Conservation (phyloP, 2,888 invertebrate genomes). For the Mechanitis mazaeus region DNA sequence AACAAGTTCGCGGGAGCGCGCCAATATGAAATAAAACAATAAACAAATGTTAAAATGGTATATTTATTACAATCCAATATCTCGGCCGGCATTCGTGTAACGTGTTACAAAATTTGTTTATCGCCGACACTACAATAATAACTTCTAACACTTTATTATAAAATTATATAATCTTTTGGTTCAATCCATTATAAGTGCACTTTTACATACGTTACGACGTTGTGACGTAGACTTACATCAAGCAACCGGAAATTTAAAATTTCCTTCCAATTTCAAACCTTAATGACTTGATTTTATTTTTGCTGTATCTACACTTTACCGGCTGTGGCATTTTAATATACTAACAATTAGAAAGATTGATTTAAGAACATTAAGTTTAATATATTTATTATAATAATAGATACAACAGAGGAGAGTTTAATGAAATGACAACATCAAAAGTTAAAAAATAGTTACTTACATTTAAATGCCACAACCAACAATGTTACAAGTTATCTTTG, state of each 20-base stretch:
- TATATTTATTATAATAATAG: too few relatives aligned
- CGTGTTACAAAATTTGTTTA: slow-evolving; percentile 69
- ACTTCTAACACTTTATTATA: slow-evolving; percentile 71
- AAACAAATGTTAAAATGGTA: slow-evolving; percentile 72
- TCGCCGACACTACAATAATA: slow-evolving; percentile 57
- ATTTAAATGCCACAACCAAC: not conserved
- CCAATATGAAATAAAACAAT: slow-evolving; percentile 44
- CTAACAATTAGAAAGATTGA: not conserved
- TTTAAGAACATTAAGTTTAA: too few relatives aligned
- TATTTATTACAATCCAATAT: slow-evolving; percentile 76
- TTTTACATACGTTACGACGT: slow-evolving; percentile 62
- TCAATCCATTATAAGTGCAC: slow-evolving; percentile 73
- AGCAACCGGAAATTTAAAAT: slow-evolving; percentile 62
- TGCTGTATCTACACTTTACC: slow-evolving; percentile 16
- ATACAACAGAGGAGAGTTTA: too few relatives aligned
- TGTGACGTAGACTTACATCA: slow-evolving; percentile 55
- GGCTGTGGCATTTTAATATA: slow-evolving; percentile 8
- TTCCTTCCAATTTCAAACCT: slow-evolving; percentile 43
- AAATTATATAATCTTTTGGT: slow-evolving; percentile 77
- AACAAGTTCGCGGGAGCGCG: too few relatives aligned
- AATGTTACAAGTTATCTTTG: not conserved
- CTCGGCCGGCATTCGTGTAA: slow-evolving; percentile 57
- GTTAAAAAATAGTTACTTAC: too few relatives aligned
- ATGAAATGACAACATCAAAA: too few relatives aligned
- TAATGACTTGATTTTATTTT: slow-evolving; percentile 21